Percentiles rank a stretch among this genome's conserved stretches.
phyloP scores from a whole-genome alignment of 2,797 vertebrate species.

The Enteromius afrohamiltoni region DNA sequence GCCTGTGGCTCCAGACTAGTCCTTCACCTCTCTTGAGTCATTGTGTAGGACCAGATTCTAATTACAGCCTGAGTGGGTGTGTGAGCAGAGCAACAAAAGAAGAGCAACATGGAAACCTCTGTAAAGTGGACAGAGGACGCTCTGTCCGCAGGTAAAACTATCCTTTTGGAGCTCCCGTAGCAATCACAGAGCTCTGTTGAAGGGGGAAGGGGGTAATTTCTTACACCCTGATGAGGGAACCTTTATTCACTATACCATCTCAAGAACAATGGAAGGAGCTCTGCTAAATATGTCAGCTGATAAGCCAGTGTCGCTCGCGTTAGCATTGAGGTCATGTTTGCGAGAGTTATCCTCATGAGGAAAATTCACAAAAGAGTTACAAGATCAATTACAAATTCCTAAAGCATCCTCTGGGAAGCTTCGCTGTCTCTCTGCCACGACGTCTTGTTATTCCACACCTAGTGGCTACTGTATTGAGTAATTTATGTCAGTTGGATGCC shows the following conservation, averaged over 20 bases:
- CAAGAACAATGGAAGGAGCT: constrained; percentile 50
- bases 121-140: constrained; percentile 60
- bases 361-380: constrained; percentile 1
- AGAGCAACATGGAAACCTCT: constrained; percentile 52
- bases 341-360: constrained; percentile 1
- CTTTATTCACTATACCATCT: constrained; percentile 33
- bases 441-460: not conserved
- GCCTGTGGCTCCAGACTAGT: constrained; percentile 50
- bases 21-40: constrained; percentile 42
- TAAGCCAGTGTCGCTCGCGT: constrained; percentile 18
- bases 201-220: constrained; percentile 46
- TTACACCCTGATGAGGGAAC: constrained; percentile 48
- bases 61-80: constrained; percentile 60
- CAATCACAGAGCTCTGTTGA: constrained; percentile 52
- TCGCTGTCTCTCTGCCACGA: not conserved
- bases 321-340: not conserved
- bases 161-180: constrained; percentile 56
- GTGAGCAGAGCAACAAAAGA: constrained; percentile 58
- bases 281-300: constrained; percentile 42
- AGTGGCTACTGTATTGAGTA: constrained; percentile 5
- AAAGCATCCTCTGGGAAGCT: not conserved
- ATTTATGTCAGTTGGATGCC: constrained; percentile 11
- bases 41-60: constrained; percentile 61
- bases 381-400: constrained; percentile 6
- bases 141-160: constrained; percentile 64